Base-by-base conservation (phyloP, 35 echinoderm and acorn worm species). In the Hemicentrotus pulcherrimus region DNA sequence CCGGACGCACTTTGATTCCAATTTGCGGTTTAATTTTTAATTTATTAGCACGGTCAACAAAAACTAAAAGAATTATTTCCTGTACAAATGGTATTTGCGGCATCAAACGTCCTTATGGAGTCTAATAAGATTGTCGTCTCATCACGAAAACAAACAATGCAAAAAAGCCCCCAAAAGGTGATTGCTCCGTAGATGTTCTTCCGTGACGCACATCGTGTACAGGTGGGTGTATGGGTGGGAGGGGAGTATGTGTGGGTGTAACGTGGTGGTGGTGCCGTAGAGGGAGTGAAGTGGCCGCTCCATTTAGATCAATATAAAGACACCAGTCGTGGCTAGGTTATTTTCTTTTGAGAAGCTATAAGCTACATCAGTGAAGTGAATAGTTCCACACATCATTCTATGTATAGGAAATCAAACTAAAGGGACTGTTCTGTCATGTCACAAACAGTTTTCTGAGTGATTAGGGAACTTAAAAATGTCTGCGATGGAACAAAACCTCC, bases 91-190 rank as follows among this genome's bases (percentile, higher is more conserved):
- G 65, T 30, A 78, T 78, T 78, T 24, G 18, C 18, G 65, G 65
- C 65, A n/a, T 78, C 65, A 78, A 78, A 78, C 65, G 65, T 78
- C 28, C 19, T 78, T 22, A 78, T 22, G 65, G 65, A 18, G 65
- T 78, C 65, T 78, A 78, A 78, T 78, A 78, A 28, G 65, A 78
- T 78, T 78, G 19, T 78, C 65, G 65, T 78, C 65, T 78, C 19
- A 78, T 78, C 65, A 78, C 65, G 65, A 78, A 78, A 78, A 78
- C 65, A 78, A 78, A 78, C 65, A 78, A 78, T 55, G 50, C 50
- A 55, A 55, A 10, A 55, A 16, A 11, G 16, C 65, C 19, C 65
- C 65, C 65, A 78, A 78, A 78, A 78, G 65, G 28, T 78, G 65
- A 4, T 78, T 28, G 28, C 65, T 78, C 65, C 19, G 16, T 59